Conservation (phyloP, 37 sponge, comb jelly and placozoan species). For the Haliclona indistincta region DNA sequence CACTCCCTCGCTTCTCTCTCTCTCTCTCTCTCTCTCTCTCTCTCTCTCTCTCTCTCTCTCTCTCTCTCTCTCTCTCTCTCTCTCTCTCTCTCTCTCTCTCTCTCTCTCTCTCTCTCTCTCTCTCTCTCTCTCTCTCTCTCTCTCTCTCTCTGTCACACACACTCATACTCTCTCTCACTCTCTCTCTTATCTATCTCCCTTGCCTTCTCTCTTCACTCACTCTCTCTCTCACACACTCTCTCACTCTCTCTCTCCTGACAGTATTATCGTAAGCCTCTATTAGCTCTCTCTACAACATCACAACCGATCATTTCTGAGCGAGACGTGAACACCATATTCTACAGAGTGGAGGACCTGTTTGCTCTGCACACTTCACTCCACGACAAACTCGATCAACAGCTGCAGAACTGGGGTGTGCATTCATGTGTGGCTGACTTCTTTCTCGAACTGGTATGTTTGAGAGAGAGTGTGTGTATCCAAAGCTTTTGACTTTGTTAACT, state of each 20-base stretch:
- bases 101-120: background rate
- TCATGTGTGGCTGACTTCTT: constrained; percentile 82
- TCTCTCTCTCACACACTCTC: background rate
- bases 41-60: background rate
- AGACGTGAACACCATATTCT: constrained; percentile 84
- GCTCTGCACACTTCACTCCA: constrained; percentile 55
- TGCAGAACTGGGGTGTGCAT: constrained; percentile 56
- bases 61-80: background rate
- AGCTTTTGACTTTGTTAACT: too few species aligned
- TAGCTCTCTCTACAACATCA: constrained; percentile 64
- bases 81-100: background rate
- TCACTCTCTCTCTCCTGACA: constrained; percentile 21
- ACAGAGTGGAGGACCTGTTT: constrained; percentile 66
- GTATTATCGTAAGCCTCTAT: constrained; percentile 84
- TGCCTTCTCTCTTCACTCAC: background rate
- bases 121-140: background rate
- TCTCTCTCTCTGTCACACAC: background rate
- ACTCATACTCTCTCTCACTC: background rate
- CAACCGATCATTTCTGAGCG: constrained; percentile 72
- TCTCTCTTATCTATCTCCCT: background rate
- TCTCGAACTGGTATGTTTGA: constrained; percentile 71
- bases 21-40: background rate
- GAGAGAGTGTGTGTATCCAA: too few species aligned
- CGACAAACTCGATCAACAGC: constrained; percentile 51
- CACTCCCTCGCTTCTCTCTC: background rate